Evolutionary conservation across 2,113 vertebrate genomes (phyloP).

Genomic region (Hemichromis elongatus): DNA sequence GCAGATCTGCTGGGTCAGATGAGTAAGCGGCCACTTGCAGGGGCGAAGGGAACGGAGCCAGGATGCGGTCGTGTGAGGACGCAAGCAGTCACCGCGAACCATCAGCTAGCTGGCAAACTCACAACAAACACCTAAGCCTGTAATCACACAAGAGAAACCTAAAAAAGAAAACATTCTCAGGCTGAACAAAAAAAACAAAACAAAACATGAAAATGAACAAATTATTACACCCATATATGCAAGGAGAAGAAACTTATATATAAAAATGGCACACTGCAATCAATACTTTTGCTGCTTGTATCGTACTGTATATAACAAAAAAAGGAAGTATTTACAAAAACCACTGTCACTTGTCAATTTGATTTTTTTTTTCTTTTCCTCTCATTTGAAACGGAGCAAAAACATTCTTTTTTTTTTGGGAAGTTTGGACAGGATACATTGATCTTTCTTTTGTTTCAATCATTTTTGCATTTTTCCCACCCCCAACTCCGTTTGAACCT

Average conservation of each 20-base stretch:
- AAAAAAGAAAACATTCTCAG: constrained; percentile 34
- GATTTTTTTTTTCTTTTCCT: constrained; percentile 43
- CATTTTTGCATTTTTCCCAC: constrained; percentile 34
- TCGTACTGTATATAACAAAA: constrained; percentile 76
- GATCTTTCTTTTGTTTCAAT: constrained; percentile 7
- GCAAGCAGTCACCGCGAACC: constrained; percentile 47
- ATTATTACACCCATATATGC: constrained; percentile 67
- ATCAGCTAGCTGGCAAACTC: constrained; percentile 74
- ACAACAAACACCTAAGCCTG: constrained; percentile 75
- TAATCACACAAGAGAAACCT: constrained; percentile 60
- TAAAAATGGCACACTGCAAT: constrained; percentile 79
- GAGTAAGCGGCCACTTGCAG: background rate
- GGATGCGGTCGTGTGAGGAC: constrained; percentile 22
- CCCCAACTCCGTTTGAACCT: constrained; percentile 39
- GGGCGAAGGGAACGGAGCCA: constrained; percentile 1
- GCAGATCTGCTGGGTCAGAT: constrained; percentile 20
- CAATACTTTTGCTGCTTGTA: constrained; percentile 74
- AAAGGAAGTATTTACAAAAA: constrained; percentile 80
- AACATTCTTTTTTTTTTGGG: constrained; percentile 67
- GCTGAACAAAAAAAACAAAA: constrained; percentile 28
- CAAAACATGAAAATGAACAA: constrained; percentile 26
- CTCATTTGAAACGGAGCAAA: constrained; percentile 66
- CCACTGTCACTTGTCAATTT: constrained; percentile 63
- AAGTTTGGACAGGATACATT: constrained; percentile 52
- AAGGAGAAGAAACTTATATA: constrained; percentile 63